phyloP scores from a whole-genome alignment of 2,888 invertebrate genomes.

The Dynastes maya region DNA sequence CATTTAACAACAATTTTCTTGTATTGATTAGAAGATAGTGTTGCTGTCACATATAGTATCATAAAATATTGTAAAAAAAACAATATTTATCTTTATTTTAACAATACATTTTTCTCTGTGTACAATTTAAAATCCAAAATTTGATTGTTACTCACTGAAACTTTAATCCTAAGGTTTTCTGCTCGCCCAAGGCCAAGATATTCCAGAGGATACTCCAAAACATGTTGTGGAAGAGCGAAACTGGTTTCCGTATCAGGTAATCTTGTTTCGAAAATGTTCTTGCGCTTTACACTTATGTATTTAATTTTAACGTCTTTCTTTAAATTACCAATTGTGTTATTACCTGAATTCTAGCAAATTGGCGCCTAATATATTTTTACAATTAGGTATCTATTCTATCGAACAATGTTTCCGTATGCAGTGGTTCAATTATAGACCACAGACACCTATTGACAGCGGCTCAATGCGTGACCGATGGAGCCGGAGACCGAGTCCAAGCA shows the following conservation, averaged over 20 bases:
- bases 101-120: no score
- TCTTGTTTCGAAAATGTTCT: neutral
- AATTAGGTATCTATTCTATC: neutral
- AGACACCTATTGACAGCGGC: conserved; percentile 50
- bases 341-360: no score
- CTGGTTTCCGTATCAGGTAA: neutral
- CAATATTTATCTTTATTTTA: no score
- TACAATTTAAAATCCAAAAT: no score
- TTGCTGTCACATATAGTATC: no score
- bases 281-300: no score
- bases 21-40: no score
- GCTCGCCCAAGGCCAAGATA: neutral
- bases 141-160: neutral
- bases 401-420: conserved; percentile 37
- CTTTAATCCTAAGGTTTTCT: neutral
- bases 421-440: conserved; percentile 47
- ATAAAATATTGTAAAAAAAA: no score
- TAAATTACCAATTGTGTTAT: no score
- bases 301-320: no score
- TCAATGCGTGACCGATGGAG: conserved; percentile 46
- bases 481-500: conserved; percentile 19
- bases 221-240: neutral
- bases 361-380: neutral
- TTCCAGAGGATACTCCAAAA: neutral
- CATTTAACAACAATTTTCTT: no score